Conservation (phyloP, 2,113 vertebrate genomes). For the Rynchops niger region DNA sequence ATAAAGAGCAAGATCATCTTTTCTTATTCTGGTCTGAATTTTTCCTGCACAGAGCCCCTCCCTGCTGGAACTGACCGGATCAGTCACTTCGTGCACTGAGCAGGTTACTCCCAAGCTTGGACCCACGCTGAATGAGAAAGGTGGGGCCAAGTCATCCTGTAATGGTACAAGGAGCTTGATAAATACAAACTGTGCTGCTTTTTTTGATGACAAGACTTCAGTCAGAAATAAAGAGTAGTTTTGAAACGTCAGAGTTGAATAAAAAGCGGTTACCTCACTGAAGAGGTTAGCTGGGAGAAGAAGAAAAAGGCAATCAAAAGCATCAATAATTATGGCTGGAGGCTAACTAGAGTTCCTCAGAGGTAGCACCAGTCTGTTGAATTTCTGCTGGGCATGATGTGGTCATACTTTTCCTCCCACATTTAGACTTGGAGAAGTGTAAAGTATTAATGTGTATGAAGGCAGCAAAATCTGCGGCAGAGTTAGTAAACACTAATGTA, state of each 20-base stretch:
- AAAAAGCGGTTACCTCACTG: background rate
- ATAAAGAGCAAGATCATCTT: background rate
- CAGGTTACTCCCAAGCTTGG: background rate
- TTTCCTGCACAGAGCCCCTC: background rate
- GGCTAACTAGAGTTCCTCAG: background rate
- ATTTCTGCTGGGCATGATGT: background rate
- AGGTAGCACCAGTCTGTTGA: background rate
- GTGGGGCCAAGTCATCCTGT: background rate
- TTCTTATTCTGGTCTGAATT: background rate
- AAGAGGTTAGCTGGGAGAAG: background rate
- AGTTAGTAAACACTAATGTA: background rate
- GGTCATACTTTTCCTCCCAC: background rate
- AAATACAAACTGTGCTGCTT: background rate
- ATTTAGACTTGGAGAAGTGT: background rate
- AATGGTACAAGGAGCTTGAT: background rate
- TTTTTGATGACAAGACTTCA: background rate
- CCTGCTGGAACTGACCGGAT: background rate
- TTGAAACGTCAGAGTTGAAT: background rate
- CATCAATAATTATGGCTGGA: background rate
- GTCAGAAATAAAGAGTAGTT: background rate
- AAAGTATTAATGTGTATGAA: background rate
- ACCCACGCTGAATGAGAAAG: background rate
- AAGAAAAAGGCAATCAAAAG: background rate
- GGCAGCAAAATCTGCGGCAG: background rate
- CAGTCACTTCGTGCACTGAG: background rate